phyloP scores from a whole-genome alignment of 2,888 invertebrate species.

The Eilema griseolum region DNA sequence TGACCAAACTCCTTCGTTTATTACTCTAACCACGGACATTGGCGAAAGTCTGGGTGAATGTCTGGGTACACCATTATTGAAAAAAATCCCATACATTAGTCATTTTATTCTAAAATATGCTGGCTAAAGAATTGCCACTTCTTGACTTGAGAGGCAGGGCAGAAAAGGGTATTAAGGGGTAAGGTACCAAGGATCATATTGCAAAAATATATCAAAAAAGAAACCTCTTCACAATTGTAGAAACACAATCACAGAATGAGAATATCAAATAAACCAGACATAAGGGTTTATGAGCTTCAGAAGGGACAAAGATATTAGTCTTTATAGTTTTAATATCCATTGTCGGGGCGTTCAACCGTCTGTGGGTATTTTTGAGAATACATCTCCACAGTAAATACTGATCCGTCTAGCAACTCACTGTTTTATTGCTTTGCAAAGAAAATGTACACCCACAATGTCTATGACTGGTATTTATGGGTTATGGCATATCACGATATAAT shows the following conservation, averaged over 20 bases:
- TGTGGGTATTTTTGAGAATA: not conserved
- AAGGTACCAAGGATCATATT: not conserved
- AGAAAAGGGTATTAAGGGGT: not conserved
- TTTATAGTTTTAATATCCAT: slow-evolving; percentile 6
- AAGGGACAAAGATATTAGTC: slow-evolving; percentile 5
- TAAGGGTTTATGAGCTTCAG: not conserved
- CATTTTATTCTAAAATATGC: too few relatives aligned
- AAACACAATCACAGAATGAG: slow-evolving; percentile 3
- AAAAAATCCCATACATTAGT: too few relatives aligned
- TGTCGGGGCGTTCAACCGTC: slow-evolving; percentile 5
- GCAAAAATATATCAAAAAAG: not conserved
- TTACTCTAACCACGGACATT: too few relatives aligned
- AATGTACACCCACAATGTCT: not conserved
- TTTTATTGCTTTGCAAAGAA: not conserved
- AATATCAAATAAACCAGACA: not conserved
- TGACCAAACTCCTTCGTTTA: too few relatives aligned
- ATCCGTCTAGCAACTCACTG: not conserved
- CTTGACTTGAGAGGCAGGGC: not conserved
- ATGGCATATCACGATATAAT: too few relatives aligned
- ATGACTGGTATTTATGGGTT: too few relatives aligned
- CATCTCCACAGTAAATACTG: not conserved
- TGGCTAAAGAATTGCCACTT: too few relatives aligned
- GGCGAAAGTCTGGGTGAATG: too few relatives aligned
- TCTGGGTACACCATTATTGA: too few relatives aligned
- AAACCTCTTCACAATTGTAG: not conserved